Evolutionary conservation across 53 echinoderm and acorn worm species (phyloP), one percentile per base, ranked within the genome.

Genomic region (Paracentrotus lividus): DNA sequence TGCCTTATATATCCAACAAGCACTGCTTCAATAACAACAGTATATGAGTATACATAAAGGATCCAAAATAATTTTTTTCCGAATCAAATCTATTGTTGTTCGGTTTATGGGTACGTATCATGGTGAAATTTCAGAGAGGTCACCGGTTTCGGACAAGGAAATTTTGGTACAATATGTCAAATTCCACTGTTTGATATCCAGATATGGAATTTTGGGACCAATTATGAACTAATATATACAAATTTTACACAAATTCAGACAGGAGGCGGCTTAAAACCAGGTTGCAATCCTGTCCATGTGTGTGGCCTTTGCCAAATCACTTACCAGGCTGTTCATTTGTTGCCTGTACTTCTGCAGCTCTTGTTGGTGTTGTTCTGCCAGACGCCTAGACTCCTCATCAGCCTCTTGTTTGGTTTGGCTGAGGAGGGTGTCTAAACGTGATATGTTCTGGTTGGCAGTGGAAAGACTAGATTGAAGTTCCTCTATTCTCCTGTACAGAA

Each of bases 291-390:
- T 45, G 1, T 81, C 49, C 47, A 81, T 40, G 36, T 72, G 40
- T 72, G 40, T 0, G 40, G 81, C 45, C 13, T 81, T 14, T 1
- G 24, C 27, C 47, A n/a, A n/a, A n/a, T n/a, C 24, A 93, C 99
- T 99, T 93, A 99, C 99, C 96, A 99, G 94, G 32, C 90, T 95
- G 49, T 90, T 92, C 27, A 95, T 97, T 88, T 97, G 86, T 68
- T 96, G 93, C 59, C 78, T 91, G 61, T 85, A 88, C 77, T 95
- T 95, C 85, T 97, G 93, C 78, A 94, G 87, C 42, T 99, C 96
- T 76, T 97, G 94, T 33, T 93, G 89, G 75, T 99, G 96, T 49
- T 93, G 91, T 61, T 96, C 93, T 8, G 92, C 53, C 42, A 85
- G 81, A 69, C 58, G 94, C 51, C 93, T 94, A 27, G 91, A 21